Evolutionary conservation across 2,888 invertebrate genomes (phyloP).

Genomic region (Brachypterus glaber): DNA sequence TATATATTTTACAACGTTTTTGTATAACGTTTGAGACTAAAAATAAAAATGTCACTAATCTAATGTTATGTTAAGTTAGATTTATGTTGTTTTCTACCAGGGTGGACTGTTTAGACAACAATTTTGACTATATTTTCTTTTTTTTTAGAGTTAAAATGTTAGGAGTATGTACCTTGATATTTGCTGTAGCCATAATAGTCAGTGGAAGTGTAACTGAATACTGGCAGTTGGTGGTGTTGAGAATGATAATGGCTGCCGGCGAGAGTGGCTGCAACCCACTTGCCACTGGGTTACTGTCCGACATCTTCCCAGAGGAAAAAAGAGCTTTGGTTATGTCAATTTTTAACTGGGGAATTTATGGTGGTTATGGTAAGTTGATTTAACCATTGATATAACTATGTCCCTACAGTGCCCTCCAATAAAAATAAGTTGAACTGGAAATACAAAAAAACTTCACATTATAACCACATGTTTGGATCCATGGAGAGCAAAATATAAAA

Average conservation of each 20-base stretch:
- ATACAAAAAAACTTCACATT: too few relatives aligned
- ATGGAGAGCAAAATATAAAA: too few relatives aligned
- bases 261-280: slow-evolving; percentile 83
- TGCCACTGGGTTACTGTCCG: slow-evolving; percentile 74
- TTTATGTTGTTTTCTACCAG: too few relatives aligned
- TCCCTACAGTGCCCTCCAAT: too few relatives aligned
- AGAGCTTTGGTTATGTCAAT: slow-evolving; percentile 83
- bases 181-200: slow-evolving; percentile 73
- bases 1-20: too few relatives aligned
- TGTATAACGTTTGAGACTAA: too few relatives aligned
- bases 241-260: slow-evolving; percentile 38
- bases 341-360: slow-evolving; percentile 94
- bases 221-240: slow-evolving; percentile 78
- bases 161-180: slow-evolving; percentile 66
- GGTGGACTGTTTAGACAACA: too few relatives aligned
- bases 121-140: neutral
- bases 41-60: too few relatives aligned
- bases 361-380: slow-evolving; percentile 73
- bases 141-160: slow-evolving; percentile 56
- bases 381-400: too few relatives aligned
- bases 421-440: too few relatives aligned
- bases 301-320: slow-evolving; percentile 70
- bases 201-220: slow-evolving; percentile 77
- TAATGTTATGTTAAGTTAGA: too few relatives aligned
- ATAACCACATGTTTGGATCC: too few relatives aligned